Evolutionary conservation across 1,140 invertebrate species (phyloP), one percentile per base, ranked within the genome.

Genomic region (Bombus haemorrhoidalis): DNA sequence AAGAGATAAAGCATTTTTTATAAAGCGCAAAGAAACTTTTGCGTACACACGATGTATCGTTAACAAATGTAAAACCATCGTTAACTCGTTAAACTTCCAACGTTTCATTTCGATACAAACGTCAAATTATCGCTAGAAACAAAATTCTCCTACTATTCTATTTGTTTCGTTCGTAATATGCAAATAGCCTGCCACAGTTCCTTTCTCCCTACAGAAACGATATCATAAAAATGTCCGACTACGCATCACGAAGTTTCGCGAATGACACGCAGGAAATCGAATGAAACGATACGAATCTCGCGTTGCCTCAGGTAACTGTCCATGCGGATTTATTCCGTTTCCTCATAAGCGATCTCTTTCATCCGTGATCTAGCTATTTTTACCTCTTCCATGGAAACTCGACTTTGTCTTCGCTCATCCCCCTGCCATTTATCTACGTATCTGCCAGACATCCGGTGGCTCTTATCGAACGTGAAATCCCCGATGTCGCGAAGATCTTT

Each of bases 361-460:
- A 34, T 28, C 66, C 66, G 32, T 57, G 62, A 75, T 28, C n/a
- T 53, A 47, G 37, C 69, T 81, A 82, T 82, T 82, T 82, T 82
- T 82, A 82, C 57, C 53, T 47, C 22, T 71, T 43, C 22, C n/a
- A 9, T 39, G 71, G n/a, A 74, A 82, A 74, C 32, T 64, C 57
- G 57, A 62, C 37, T 69, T 69, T 68, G 43, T 77, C 72, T 69
- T 59, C 62, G 22, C 13, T 69, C 64, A 83, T 83, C 81, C 47
- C 28, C 28, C 25, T 28, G 13, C 74, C n/a, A 57, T 69, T 83
- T 83, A 83, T 83, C 74, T 47, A 37, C 75, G 39, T 59, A 83
- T 83, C 74, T 77, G 34, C 74, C 81, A 83, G 81, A 83, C 64
- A 83, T 83, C 81, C 81, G 81, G 81, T 82, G 47, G 71, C 62